Percentiles rank a stretch among this genome's conserved stretches.
Evolutionary conservation across 2,797 vertebrate species (phyloP).

Genomic region (Chanos chanos): DNA sequence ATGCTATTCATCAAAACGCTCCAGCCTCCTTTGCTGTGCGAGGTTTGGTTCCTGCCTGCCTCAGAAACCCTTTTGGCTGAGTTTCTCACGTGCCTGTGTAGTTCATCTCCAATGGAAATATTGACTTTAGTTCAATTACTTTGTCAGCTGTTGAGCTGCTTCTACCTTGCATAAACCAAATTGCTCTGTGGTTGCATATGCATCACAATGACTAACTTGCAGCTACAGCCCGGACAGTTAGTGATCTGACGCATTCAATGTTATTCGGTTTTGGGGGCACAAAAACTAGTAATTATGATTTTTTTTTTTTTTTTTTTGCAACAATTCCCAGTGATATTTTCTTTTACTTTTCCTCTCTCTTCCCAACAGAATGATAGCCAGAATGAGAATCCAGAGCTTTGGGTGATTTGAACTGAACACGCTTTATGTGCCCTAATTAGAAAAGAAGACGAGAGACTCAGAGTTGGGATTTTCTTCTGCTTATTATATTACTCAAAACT

Average conservation of each 20-base stretch:
- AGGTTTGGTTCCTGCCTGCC: too few relatives aligned
- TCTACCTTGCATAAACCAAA: too few relatives aligned
- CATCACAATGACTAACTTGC: too few relatives aligned
- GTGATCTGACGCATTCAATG: too few relatives aligned
- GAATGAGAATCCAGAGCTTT: slow-evolving; percentile 54
- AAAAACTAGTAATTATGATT: neutral
- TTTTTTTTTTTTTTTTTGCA: neutral
- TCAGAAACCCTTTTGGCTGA: neutral
- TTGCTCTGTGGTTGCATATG: too few relatives aligned
- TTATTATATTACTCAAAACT: neutral
- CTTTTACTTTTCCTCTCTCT: slow-evolving; percentile 20
- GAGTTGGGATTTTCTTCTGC: neutral
- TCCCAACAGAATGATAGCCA: slow-evolving; percentile 56
- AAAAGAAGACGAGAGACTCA: slow-evolving; percentile 6
- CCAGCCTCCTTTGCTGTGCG: slow-evolving; percentile 14
- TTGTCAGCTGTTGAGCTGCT: too few relatives aligned
- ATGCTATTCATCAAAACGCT: slow-evolving; percentile 32
- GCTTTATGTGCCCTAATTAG: slow-evolving; percentile 43
- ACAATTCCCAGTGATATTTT: neutral
- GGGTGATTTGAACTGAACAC: slow-evolving; percentile 44
- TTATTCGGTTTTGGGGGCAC: too few relatives aligned
- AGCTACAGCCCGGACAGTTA: too few relatives aligned
- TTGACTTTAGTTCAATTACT: too few relatives aligned
- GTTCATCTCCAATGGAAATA: too few relatives aligned
- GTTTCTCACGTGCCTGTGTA: too few relatives aligned